Percentiles rank a stretch among this genome's conserved stretches.
Evolutionary conservation across 2,797 vertebrate genomes (phyloP).

Genomic region (Sarcoramphus papa): DNA sequence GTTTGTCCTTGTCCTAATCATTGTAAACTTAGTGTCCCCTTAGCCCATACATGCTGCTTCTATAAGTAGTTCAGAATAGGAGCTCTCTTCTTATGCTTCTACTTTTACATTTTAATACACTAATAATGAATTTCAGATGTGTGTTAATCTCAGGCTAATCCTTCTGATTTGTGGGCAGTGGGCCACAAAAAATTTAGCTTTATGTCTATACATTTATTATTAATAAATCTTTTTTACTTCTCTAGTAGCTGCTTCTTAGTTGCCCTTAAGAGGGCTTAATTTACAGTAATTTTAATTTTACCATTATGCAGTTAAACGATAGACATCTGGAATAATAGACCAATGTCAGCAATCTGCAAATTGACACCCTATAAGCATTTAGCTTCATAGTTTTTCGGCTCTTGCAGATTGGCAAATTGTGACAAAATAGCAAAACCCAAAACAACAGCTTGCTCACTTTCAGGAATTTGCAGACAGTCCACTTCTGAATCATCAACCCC

Average conservation of each 20-base stretch:
- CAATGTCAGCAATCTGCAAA: background rate
- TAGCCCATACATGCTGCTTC: background rate
- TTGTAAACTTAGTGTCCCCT: background rate
- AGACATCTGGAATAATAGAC: background rate
- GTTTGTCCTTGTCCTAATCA: background rate
- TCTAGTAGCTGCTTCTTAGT: background rate
- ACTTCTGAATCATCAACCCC: background rate
- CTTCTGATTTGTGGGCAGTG: background rate
- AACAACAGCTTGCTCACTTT: background rate
- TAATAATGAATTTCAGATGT: background rate
- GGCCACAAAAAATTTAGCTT: background rate
- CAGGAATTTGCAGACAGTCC: background rate
- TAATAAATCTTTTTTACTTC: background rate
- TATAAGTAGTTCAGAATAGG: background rate
- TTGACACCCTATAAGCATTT: background rate
- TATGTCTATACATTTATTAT: background rate
- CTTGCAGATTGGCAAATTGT: background rate
- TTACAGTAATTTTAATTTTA: background rate
- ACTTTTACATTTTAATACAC: background rate
- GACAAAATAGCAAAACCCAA: background rate
- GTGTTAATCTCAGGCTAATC: background rate
- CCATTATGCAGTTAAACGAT: background rate
- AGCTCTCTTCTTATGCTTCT: background rate
- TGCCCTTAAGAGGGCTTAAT: background rate
- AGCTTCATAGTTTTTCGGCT: background rate